phyloP scores from a whole-genome alignment of 1,140 invertebrate genomes.

The Berghia stephanieae region DNA sequence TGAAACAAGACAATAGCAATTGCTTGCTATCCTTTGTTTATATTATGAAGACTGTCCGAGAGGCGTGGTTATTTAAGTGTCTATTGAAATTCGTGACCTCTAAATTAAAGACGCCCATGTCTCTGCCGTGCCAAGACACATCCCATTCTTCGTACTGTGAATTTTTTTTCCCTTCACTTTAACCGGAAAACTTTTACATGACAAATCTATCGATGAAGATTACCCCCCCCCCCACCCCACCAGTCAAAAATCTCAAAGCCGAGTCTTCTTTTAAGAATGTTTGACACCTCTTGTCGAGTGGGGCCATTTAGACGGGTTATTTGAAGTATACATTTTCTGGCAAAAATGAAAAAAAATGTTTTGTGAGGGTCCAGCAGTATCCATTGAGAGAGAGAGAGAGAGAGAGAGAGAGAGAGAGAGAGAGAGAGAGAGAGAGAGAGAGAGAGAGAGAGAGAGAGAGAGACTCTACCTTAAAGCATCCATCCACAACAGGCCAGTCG shows the following conservation, averaged over 20 bases:
- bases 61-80: neutral
- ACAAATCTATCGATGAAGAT: no score
- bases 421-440: neutral
- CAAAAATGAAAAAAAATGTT: neutral
- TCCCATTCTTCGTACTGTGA: no score
- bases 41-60: neutral
- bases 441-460: neutral
- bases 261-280: no score
- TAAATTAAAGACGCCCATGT: neutral
- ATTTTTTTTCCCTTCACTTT: no score
- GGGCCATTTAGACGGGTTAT: neutral
- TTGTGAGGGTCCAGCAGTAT: neutral
- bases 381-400: neutral
- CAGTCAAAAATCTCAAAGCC: no score
- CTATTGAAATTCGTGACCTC: neutral
- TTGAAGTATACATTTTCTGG: neutral
- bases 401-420: neutral
- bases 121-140: no score
- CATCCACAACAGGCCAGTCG: constrained; percentile 60
- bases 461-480: constrained; percentile 52
- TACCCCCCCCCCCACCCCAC: no score
- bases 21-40: neutral
- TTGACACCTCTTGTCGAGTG: neutral
- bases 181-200: no score
- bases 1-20: neutral